Percentiles rank a stretch among this genome's conserved stretches.
Conservation (phyloP, 2,888 invertebrate genomes). For the Papilio gigon region DNA sequence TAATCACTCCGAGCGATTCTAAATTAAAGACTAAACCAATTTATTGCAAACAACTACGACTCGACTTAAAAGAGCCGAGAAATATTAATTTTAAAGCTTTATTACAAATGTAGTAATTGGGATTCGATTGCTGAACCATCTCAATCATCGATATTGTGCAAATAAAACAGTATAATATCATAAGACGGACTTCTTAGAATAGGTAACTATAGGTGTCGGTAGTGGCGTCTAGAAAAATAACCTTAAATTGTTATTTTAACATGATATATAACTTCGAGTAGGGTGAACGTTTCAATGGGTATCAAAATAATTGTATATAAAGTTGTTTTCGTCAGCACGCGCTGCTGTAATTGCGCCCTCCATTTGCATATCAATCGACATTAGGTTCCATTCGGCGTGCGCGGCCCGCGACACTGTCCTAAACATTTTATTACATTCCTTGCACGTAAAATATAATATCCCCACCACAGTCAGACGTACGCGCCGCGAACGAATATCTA, state of each 20-base stretch:
- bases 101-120: neutral
- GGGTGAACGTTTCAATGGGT: slow-evolving; percentile 20
- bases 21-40: slow-evolving; percentile 29
- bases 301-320: slow-evolving; percentile 32
- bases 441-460: slow-evolving; percentile 83
- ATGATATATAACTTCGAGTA: neutral
- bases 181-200: neutral
- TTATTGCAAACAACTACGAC: neutral
- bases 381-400: slow-evolving; percentile 44
- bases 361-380: slow-evolving; percentile 78
- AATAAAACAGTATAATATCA: neutral
- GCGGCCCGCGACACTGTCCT: slow-evolving; percentile 60
- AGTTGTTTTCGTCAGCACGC: slow-evolving; percentile 47
- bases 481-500: slow-evolving; percentile 81
- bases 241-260: no score
- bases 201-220: neutral
- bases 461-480: slow-evolving; percentile 77
- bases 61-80: neutral
- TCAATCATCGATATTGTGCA: neutral
- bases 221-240: neutral
- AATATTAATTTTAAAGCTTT: neutral
- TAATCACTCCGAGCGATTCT: slow-evolving; percentile 47
- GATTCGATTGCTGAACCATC: neutral
- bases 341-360: slow-evolving; percentile 63
- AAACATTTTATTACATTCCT: slow-evolving; percentile 81